phyloP scores from a whole-genome alignment of 2,797 vertebrate species.

The Erpetoichthys calabaricus region DNA sequence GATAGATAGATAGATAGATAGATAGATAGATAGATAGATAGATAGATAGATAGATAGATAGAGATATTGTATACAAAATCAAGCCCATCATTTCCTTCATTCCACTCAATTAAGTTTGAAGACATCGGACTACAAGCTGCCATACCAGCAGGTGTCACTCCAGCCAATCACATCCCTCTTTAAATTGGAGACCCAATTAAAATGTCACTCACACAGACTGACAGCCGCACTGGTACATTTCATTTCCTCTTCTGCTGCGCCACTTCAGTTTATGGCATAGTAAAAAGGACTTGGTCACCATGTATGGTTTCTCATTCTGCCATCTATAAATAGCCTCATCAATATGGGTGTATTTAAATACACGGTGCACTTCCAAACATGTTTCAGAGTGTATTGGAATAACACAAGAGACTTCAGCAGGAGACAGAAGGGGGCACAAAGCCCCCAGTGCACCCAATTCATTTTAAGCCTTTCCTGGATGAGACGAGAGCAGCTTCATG shows the following conservation, averaged over 20 bases:
- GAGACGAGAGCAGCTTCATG: too few species aligned
- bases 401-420: too few species aligned
- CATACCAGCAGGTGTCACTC: neutral
- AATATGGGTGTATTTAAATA: too few species aligned
- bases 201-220: conserved; percentile 23
- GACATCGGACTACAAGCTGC: neutral
- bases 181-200: conserved; percentile 24
- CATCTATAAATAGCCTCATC: too few species aligned
- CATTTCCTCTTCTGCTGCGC: conserved; percentile 8
- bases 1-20: too few species aligned
- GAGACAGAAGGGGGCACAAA: too few species aligned
- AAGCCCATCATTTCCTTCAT: neutral
- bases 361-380: too few species aligned
- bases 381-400: too few species aligned
- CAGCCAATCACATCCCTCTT: conserved; percentile 9
- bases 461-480: too few species aligned
- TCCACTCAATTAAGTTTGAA: neutral
- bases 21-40: neutral
- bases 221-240: conserved; percentile 10
- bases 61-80: neutral
- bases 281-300: conserved; percentile 1
- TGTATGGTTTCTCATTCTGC: neutral
- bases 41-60: neutral
- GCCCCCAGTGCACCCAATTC: too few species aligned
- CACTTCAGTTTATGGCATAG: conserved; percentile 3